Base-by-base conservation (phyloP, 1,140 invertebrate species). In the Caenorhabditis brenneri region DNA sequence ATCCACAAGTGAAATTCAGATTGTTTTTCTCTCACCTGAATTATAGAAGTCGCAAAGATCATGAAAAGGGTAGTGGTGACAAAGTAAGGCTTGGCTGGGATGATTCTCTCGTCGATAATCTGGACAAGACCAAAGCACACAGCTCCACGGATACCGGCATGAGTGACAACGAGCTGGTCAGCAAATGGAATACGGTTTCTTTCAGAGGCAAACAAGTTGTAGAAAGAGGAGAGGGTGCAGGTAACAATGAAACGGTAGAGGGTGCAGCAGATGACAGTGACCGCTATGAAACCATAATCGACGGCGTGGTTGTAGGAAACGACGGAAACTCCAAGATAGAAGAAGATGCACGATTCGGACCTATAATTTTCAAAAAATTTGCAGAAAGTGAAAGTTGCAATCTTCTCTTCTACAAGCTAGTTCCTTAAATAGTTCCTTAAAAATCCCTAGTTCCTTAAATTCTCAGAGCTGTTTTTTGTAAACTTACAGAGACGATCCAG, bases 121-220 rank as follows among this genome's bases (percentile, higher is more conserved):
- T 53, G 51, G 27, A 86, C 85, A 49, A 87, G 85, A 81, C 86
- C 86, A 91, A 98, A 99, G 46, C 97, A 97, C 22, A 99, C 96
- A 31, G 97, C 97, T 36, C 97, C 97, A 87, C 97, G 93, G 55
- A 99, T 92, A 55, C 96, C 97, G 86, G 97, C 97, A 91, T 98
- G 99, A 1, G 96, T 96, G 96, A 99, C 98, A 24, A 99, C 96
- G 91, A 99, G 98, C 91, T 98, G 97, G 91, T 99, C 97, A 74
- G 96, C 95, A 88, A 94, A 94, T 90, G 96, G 96, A 86, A 95
- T 93, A 86, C 94, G 93, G 91, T 80, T 51, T 27, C 24, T 22
- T 31, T 88, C 86, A 5, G 85, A 80, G 82, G 89, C 81, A 12
- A 88, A 31, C 2, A 39, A 27, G 22, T 80, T 84, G 33, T 36